phyloP scores from a whole-genome alignment of 2,888 invertebrate species.

The Chrysolina oricalcia region DNA sequence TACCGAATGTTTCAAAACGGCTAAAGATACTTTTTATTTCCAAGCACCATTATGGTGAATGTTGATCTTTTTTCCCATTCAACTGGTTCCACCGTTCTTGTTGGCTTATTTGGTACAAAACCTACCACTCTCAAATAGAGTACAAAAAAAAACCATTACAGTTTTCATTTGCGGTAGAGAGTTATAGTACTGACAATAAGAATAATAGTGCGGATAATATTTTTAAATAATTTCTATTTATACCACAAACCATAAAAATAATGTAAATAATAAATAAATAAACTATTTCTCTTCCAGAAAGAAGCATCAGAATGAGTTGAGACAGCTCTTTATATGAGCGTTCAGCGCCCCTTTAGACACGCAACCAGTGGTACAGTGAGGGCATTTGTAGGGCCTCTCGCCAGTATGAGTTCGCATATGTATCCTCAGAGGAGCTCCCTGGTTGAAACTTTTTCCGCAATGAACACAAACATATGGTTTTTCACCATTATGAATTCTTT shows the following conservation, averaged over 20 bases:
- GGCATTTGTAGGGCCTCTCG: conserved; percentile 76
- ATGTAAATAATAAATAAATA: conserved; percentile 9
- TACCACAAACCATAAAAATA: conserved; percentile 10
- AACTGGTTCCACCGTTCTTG: too few relatives aligned
- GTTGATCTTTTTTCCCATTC: too few relatives aligned
- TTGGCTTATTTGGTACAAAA: too few relatives aligned
- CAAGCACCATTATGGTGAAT: not conserved
- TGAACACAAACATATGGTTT: conserved; percentile 77
- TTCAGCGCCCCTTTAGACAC: conserved; percentile 77
- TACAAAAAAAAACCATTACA: too few relatives aligned
- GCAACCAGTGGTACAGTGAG: conserved; percentile 75
- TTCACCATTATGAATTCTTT: conserved; percentile 77
- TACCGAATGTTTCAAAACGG: too few relatives aligned
- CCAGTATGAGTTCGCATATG: conserved; percentile 78
- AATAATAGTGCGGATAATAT: not conserved
- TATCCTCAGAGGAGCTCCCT: conserved; percentile 76
- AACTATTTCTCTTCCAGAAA: not conserved
- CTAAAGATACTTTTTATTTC: not conserved
- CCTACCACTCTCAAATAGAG: too few relatives aligned
- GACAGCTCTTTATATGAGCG: conserved; percentile 74
- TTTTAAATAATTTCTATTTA: not conserved
- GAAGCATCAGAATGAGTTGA: conserved; percentile 48
- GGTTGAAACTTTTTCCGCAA: conserved; percentile 78
- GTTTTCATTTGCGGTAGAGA: not conserved
- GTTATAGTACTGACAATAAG: not conserved